These are phyloP conservation scores for Numenius arquata DNA, from an alignment of 2,113 vertebrate species.

Conservation along the genomic window DNA sequence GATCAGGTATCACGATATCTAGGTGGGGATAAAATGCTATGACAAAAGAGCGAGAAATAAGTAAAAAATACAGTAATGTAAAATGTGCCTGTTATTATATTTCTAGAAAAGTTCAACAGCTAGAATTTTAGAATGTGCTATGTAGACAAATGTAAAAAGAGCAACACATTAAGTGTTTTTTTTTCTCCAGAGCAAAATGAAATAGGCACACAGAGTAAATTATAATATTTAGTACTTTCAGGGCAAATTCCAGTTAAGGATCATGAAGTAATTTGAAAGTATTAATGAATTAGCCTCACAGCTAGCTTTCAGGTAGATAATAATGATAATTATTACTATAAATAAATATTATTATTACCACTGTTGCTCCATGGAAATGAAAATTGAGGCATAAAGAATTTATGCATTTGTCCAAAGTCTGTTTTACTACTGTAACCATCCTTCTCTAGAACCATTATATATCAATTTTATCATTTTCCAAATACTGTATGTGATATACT, in stretches of 20 bases:
- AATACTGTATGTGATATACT: neutral
- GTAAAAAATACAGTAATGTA: neutral
- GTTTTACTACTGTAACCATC: neutral
- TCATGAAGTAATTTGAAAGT: constrained; percentile 42
- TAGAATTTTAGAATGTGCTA: neutral
- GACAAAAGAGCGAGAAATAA: neutral
- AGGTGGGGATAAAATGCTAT: neutral
- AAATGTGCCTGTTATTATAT: neutral
- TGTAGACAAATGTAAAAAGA: neutral
- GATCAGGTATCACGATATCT: too few species aligned
- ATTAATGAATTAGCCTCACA: constrained; percentile 26
- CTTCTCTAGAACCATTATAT: neutral
- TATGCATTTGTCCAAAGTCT: neutral
- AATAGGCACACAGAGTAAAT: constrained; percentile 23
- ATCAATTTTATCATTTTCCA: neutral
- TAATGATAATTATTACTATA: constrained; percentile 1
- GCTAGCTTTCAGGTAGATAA: constrained; percentile 34
- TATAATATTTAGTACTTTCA: neutral
- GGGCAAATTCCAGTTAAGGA: constrained; percentile 2
- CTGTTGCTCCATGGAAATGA: neutral
- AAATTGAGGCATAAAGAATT: neutral
- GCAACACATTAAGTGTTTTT: neutral
- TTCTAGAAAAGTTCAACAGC: neutral
- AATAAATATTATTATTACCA: neutral
- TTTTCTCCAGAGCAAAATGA: neutral